Percentiles rank a stretch among this genome's conserved stretches.
Evolutionary conservation across 1,140 invertebrate genomes (phyloP).

Genomic region (Dendroctonus valens): DNA sequence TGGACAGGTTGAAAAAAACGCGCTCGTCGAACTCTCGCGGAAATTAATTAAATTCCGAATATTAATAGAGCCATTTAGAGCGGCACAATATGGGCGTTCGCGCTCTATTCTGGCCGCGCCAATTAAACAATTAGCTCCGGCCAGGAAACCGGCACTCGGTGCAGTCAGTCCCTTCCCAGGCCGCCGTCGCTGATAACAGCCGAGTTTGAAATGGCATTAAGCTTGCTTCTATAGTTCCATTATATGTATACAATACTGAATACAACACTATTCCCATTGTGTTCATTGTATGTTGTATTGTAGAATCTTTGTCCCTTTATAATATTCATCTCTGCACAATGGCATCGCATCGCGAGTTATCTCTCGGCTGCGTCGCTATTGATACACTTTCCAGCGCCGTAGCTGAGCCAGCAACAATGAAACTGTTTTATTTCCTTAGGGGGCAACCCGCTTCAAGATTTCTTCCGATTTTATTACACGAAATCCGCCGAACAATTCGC

Average conservation of each 20-base stretch:
- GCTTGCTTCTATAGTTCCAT: slow-evolving; percentile 52
- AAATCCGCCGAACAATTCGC: too few relatives aligned
- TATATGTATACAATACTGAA: slow-evolving; percentile 52
- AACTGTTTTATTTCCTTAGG: slow-evolving; percentile 26
- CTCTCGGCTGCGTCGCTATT: slow-evolving; percentile 45
- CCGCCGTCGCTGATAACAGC: slow-evolving; percentile 47
- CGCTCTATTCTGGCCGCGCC: too few relatives aligned
- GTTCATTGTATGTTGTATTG: slow-evolving; percentile 51
- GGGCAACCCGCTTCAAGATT: slow-evolving; percentile 28
- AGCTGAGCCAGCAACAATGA: slow-evolving; percentile 27
- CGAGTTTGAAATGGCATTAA: slow-evolving; percentile 52
- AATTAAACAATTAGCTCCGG: too few relatives aligned
- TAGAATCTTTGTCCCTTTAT: slow-evolving; percentile 52
- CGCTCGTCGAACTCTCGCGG: slow-evolving; percentile 20
- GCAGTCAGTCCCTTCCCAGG: slow-evolving; percentile 17
- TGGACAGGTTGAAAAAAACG: slow-evolving; percentile 34
- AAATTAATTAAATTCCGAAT: slow-evolving; percentile 32
- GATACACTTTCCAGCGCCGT: slow-evolving; percentile 45
- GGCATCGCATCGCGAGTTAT: slow-evolving; percentile 51
- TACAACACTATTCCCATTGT: slow-evolving; percentile 48
- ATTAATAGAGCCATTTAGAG: slow-evolving; percentile 25
- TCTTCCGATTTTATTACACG: slow-evolving; percentile 18
- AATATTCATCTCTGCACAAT: slow-evolving; percentile 50
- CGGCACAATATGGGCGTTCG: slow-evolving; percentile 8
- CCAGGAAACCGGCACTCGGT: neutral